Evolutionary conservation across 2,797 vertebrate genomes (phyloP), one percentile per base, ranked within the genome.

Genomic region (Sebastes flavidus): DNA sequence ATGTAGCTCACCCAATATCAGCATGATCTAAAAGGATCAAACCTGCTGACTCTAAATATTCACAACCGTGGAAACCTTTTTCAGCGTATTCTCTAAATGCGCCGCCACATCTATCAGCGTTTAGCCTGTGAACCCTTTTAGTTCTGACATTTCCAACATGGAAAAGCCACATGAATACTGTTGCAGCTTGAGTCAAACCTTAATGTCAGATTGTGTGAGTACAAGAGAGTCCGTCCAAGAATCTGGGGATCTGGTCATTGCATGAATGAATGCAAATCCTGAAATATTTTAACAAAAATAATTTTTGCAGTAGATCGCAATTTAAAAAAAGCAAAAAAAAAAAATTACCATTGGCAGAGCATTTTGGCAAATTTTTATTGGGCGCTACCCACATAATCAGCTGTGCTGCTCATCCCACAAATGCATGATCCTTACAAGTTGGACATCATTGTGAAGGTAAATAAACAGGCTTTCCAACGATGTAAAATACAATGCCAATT

Each of bases 21-120:
- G 61, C 38, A 10, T n/a, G 20, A 77, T 82, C 61, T 62, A 8
- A 75, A 81, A 67, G 58, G 56, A 80, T 82, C 36, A 75, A 82
- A 72, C 55, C 61, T 67, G 76, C 76, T 61, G 85, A 79, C 75
- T 75, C 67, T 7, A 12, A 70, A 67, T 59, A 16, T 58, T 52
- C 30, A n/a, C 60, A 4, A 4, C 25, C 9, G 38, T 12, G 55
- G 0, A 12, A 32, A 5, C 42, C 34, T 34, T 36, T 72, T 76
- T 65, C 68, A 81, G 67, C 59, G 12, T 13, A 42, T 76, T 66
- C 63, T 63, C 22, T 22, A 46, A 71, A 72, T 55, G 55, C 3
- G 52, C 3, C 34, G 65, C 20, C 32, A 24, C 46, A 65, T 72
- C 20, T 14, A 20, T 59, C 66, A 49, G 6, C 6, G 65, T 67